Base-by-base conservation (phyloP, 2,113 vertebrate genomes). In the Hemibagrus wyckioides region DNA sequence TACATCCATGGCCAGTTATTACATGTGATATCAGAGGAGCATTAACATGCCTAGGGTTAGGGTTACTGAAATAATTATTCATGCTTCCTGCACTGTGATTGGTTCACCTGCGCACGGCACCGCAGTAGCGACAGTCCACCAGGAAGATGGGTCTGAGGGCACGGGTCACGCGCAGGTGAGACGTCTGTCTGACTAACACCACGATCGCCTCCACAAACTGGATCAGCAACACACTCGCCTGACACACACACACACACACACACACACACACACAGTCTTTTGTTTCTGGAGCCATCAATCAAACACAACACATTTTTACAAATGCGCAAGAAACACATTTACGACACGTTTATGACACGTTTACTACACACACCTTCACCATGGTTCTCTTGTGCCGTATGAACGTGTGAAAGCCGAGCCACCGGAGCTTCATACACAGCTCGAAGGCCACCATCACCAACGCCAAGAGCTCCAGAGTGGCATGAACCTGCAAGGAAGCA, bases 71-170 rank as follows among this genome's bases (percentile, higher is more conserved):
- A 36, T 80, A 77, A 77, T 77, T 52, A 80, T 56, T 54, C 8
- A 14, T 17, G 25, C 0, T 39, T 56, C 19, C 30, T 69, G 65
- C 17, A 25, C 59, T 77, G 1, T 25, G 30, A 30, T 83, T 30
- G 56, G 56, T 56, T 82, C 90, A 98, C 98, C 98, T 98, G 86
- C 98, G 96, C 88, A 99, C 97, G 0, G 97, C 98, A 0, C 98
- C 98, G 1, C 98, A 99, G 94, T 99, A 99, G 90, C 98, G 96
- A 87, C 98, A 99, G 94, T 99, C 98, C 90, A 99, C 98, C 89
- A 99, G 91, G 94, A 99, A 99, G 87, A 99, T 99, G 44, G 98
- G 99, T 84, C 98, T 96, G 86, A 99, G 96, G 0, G 98, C 98
- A 90, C 98, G 94, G 0, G 98, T 99, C 80, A 99, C 96, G 57